Evolutionary conservation across 2,888 invertebrate species (phyloP).

Genomic region (Phengaris arion): DNA sequence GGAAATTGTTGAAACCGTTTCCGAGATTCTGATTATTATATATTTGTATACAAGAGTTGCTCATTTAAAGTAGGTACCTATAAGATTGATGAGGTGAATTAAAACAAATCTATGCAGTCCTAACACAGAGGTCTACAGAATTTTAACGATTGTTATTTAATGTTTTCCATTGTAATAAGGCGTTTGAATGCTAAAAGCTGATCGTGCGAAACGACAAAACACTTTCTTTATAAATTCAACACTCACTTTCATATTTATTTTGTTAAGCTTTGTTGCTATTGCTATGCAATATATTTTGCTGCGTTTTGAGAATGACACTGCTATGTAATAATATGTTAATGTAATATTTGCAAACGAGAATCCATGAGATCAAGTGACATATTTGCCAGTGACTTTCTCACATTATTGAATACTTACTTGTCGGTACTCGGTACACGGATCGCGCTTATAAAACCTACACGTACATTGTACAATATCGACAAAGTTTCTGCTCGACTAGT

Average conservation of each 20-base stretch:
- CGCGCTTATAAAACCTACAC: too few relatives aligned
- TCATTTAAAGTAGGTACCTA: background rate
- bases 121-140: background rate
- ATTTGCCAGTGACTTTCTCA: too few relatives aligned
- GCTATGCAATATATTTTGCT: background rate
- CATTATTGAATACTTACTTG: too few relatives aligned
- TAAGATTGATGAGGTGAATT: background rate
- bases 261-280: background rate
- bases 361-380: too few relatives aligned
- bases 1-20: too few relatives aligned
- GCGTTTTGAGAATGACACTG: conserved; percentile 1
- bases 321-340: background rate
- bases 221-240: conserved; percentile 24
- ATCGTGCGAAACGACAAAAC: conserved; percentile 26
- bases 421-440: too few relatives aligned
- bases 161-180: conserved; percentile 21
- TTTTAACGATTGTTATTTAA: conserved; percentile 19
- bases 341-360: background rate
- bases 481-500: too few relatives aligned
- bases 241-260: conserved; percentile 15
- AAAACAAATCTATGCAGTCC: background rate
- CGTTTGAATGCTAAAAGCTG: conserved; percentile 19
- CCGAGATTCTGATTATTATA: too few relatives aligned
- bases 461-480: too few relatives aligned
- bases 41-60: too few relatives aligned